These are phyloP conservation scores for Dasysyrphus albostriatus DNA, from an alignment of 2,888 invertebrate species.

Conservation along the genomic window DNA sequence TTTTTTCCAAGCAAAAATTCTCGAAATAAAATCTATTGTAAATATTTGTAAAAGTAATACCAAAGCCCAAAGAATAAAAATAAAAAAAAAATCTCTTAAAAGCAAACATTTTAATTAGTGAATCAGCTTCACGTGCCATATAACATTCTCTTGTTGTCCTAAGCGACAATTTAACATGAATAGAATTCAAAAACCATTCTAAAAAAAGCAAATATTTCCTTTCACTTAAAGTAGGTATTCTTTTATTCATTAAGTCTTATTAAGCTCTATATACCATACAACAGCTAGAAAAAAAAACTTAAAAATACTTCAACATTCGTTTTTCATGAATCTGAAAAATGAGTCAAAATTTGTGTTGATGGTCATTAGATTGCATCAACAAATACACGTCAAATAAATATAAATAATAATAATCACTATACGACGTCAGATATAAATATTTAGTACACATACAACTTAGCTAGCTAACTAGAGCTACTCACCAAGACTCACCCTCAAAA, in stretches of 20 bases:
- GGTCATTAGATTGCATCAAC: slow-evolving; percentile 63
- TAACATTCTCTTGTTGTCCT: background rate
- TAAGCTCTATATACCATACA: slow-evolving; percentile 34
- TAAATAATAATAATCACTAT: slow-evolving; percentile 18
- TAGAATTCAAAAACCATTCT: slow-evolving; percentile 6
- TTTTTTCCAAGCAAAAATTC: no score
- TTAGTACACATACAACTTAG: background rate
- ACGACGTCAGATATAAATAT: background rate
- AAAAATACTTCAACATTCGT: slow-evolving; percentile 7
- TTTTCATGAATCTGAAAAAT: slow-evolving; percentile 4
- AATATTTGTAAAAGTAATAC: no score
- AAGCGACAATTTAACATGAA: slow-evolving; percentile 6
- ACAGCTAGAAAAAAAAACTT: slow-evolving; percentile 8
- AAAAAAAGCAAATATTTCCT: background rate
- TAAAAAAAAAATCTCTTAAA: background rate
- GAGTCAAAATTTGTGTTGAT: slow-evolving; percentile 15
- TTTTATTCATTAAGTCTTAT: slow-evolving; percentile 15
- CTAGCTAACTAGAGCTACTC: background rate
- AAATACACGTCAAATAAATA: slow-evolving; percentile 44
- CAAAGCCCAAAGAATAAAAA: background rate
- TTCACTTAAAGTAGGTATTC: background rate
- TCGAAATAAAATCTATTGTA: no score
- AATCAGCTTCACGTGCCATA: slow-evolving; percentile 1
- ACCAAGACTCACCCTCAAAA: background rate
- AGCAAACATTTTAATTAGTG: background rate